Conservation (phyloP, 37 sponge, comb jelly and placozoan genomes). For the Diacarnus erythraeanus region DNA sequence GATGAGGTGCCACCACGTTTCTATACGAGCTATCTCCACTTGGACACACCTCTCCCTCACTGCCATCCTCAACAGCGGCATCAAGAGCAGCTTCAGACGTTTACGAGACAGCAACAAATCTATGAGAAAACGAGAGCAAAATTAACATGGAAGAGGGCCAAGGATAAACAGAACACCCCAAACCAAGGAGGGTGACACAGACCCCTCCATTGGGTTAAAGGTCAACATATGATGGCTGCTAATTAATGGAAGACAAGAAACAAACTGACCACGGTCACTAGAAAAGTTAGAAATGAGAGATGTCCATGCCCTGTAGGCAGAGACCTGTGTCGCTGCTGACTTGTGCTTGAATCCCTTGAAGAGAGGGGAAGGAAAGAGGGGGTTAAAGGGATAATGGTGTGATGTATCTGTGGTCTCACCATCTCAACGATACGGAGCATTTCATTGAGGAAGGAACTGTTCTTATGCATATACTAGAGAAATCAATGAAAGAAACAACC, state of each 20-base stretch:
- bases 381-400: not conserved
- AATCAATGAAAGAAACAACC: not conserved
- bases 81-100: constrained; percentile 26
- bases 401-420: constrained; percentile 3
- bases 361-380: not conserved
- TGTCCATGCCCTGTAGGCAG: constrained; percentile 42
- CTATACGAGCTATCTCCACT: constrained; percentile 29
- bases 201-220: not conserved
- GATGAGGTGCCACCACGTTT: constrained; percentile 41
- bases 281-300: constrained; percentile 32
- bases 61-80: constrained; percentile 34
- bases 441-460: constrained; percentile 39
- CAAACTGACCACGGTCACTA: constrained; percentile 7
- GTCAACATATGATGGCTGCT: too few relatives aligned
- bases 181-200: not conserved
- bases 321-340: not conserved
- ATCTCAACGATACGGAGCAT: constrained; percentile 33
- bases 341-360: constrained; percentile 35
- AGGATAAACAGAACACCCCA: not conserved
- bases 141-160: not conserved
- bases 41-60: constrained; percentile 9
- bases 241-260: not conserved
- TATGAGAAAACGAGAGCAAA: too few relatives aligned
- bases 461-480: constrained; percentile 20
- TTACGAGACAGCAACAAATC: constrained; percentile 7